Evolutionary conservation across 2,113 vertebrate genomes (phyloP).

Genomic region (Rhizomys pruinosus): DNA sequence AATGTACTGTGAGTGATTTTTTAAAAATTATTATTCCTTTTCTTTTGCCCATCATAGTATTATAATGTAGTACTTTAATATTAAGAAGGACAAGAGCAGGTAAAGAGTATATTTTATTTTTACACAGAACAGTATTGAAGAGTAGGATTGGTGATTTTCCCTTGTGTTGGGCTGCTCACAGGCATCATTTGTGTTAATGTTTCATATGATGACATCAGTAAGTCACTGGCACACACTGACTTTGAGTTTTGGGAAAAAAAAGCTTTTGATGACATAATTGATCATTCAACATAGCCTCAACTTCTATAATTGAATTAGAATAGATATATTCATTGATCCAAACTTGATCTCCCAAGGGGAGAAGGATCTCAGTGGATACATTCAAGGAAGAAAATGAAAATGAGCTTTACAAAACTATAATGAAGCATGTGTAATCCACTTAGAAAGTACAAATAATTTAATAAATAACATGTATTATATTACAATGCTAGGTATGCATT

Average conservation of each 20-base stretch:
- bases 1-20: not conserved
- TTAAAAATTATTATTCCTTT: not conserved
- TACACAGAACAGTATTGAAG: not conserved
- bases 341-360: not conserved
- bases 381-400: constrained; percentile 2
- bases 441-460: not conserved
- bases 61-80: not conserved
- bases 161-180: not conserved
- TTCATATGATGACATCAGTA: not conserved
- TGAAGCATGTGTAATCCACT: not conserved
- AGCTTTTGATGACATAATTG: not conserved
- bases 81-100: too few species aligned
- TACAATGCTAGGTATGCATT: not conserved
- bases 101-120: not conserved
- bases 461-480: not conserved
- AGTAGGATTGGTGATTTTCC: not conserved
- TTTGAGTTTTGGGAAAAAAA: not conserved
- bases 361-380: not conserved
- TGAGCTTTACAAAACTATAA: not conserved
- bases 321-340: not conserved
- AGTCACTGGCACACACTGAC: not conserved
- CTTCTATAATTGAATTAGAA: not conserved
- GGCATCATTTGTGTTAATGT: not conserved
- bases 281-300: not conserved
- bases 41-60: not conserved